Evolutionary conservation across 2,888 invertebrate genomes (phyloP).

Genomic region (Trichopria drosophilae): DNA sequence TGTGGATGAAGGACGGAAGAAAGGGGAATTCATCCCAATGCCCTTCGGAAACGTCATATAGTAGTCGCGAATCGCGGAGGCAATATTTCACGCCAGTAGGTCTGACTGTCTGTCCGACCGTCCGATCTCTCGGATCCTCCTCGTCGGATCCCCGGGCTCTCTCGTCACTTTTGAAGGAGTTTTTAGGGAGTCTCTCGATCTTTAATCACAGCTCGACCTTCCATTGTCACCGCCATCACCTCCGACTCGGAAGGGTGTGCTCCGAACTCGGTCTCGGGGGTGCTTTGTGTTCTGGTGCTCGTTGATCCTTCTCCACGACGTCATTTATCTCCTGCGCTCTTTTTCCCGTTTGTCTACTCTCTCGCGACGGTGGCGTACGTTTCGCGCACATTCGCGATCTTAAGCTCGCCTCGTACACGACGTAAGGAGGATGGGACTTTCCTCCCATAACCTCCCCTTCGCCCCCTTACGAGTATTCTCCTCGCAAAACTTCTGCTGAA

Average conservation of each 20-base stretch:
- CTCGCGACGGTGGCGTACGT: neutral
- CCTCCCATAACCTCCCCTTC: too few relatives aligned
- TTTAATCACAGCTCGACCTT: constrained; percentile 58
- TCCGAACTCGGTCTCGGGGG: constrained; percentile 40
- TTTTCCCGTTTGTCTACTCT: constrained; percentile 45
- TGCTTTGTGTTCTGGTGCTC: constrained; percentile 48
- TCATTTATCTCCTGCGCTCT: constrained; percentile 52
- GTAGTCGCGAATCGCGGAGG: constrained; percentile 54
- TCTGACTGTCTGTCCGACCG: constrained; percentile 37
- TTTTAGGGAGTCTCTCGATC: constrained; percentile 57
- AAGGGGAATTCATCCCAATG: constrained; percentile 44
- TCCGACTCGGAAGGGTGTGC: constrained; percentile 51
- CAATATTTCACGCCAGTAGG: constrained; percentile 54
- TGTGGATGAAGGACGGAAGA: constrained; percentile 28
- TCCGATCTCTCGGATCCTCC: constrained; percentile 26
- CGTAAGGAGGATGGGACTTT: too few relatives aligned
- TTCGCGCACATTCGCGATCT: constrained; percentile 15
- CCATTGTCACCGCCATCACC: constrained; percentile 57
- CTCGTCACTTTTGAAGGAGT: constrained; percentile 51
- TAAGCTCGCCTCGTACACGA: neutral
- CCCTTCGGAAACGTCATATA: constrained; percentile 54
- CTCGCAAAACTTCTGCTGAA: constrained; percentile 34
- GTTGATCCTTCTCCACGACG: constrained; percentile 53
- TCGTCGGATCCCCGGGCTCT: constrained; percentile 20
- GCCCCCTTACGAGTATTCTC: constrained; percentile 20